phyloP scores from a whole-genome alignment of 2,113 vertebrate genomes.

The human region GRCh38 chr13:106080001-106080500 shows the following conservation, averaged over 20 bases:
- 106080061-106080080: too few relatives aligned
- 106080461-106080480: not conserved
- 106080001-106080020: too few relatives aligned
- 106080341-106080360: not conserved
- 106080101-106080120: not conserved
- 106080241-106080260: not conserved
- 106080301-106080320: not conserved
- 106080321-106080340: conserved; percentile 19
- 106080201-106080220: not conserved
- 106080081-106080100: too few relatives aligned
- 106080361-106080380: not conserved
- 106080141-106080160: not conserved
- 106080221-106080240: not conserved
- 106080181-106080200: not conserved
- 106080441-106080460: not conserved
- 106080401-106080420: not conserved
- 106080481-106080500: not conserved
- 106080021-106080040: too few relatives aligned
- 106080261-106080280: not conserved
- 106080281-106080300: not conserved
- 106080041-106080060: too few relatives aligned
- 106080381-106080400: not conserved
- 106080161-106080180: not conserved
- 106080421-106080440: not conserved
- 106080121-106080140: not conserved